These are phyloP conservation scores for Limnephilus auricula DNA, from an alignment of 2,888 invertebrate genomes.

Conservation along the genomic window DNA sequence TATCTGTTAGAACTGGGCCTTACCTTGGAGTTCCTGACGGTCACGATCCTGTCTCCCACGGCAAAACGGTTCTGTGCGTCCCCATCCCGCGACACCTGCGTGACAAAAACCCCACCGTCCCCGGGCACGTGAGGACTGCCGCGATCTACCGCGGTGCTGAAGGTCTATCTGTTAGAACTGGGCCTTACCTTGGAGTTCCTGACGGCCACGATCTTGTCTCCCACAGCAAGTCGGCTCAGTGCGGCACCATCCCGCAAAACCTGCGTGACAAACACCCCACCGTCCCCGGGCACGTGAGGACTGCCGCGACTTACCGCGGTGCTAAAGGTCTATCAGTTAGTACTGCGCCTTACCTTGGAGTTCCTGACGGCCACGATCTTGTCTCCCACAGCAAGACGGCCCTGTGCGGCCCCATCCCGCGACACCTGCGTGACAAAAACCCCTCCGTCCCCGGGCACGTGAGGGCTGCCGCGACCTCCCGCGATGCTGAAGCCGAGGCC, in stretches of 20 bases:
- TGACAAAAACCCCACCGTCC: too few relatives aligned
- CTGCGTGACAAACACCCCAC: too few relatives aligned
- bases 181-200: slow-evolving; percentile 75
- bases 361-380: slow-evolving; percentile 77
- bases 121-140: too few relatives aligned
- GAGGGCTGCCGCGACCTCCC: slow-evolving; percentile 75
- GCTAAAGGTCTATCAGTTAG: slow-evolving; percentile 60
- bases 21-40: too few relatives aligned
- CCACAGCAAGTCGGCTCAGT: slow-evolving; percentile 75
- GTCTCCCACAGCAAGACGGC: slow-evolving; percentile 76
- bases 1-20: too few relatives aligned
- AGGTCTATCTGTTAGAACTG: slow-evolving; percentile 56
- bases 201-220: slow-evolving; percentile 77
- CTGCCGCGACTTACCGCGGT: too few relatives aligned
- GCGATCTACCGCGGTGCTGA: too few relatives aligned
- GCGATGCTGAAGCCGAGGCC: slow-evolving; percentile 76
- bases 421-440: slow-evolving; percentile 77
- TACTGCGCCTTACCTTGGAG: slow-evolving; percentile 72
- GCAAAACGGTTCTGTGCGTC: too few relatives aligned
- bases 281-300: too few relatives aligned
- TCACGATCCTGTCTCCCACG: too few relatives aligned
- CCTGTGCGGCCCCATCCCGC: slow-evolving; percentile 75
- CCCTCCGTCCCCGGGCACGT: slow-evolving; percentile 73
- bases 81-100: too few relatives aligned
- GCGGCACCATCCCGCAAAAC: slow-evolving; percentile 77